A percentile compares a stretch with the other conserved stretches of the same genome.
Evolutionary conservation across 2,888 invertebrate species (phyloP).

Genomic region (Scaeva pyrastri): DNA sequence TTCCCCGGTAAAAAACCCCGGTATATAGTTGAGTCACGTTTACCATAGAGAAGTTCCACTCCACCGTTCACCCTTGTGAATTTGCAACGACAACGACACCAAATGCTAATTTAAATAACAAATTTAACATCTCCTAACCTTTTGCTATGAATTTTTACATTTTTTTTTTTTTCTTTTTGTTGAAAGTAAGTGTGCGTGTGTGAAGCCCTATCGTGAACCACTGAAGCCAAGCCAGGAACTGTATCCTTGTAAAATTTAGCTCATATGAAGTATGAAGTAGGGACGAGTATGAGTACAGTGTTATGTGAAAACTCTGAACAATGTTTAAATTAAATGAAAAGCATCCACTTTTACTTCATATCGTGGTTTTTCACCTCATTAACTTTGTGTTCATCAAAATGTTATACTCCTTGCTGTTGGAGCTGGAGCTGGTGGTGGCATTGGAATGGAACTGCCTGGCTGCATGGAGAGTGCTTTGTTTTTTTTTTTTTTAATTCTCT

Average conservation of each 20-base stretch:
- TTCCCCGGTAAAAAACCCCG: not conserved
- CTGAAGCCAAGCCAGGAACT: not conserved
- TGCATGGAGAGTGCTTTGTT: too few species aligned
- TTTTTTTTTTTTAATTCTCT: too few species aligned
- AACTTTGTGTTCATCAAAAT: conserved; percentile 6
- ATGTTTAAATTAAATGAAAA: conserved; percentile 6
- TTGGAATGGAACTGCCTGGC: too few species aligned
- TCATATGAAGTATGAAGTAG: not conserved
- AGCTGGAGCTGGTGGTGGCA: too few species aligned
- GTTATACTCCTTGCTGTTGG: not conserved
- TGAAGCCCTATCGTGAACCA: conserved; percentile 3
- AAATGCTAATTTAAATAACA: conserved; percentile 30
- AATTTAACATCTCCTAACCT: conserved; percentile 18
- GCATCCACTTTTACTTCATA: not conserved
- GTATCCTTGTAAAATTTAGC: conserved; percentile 1
- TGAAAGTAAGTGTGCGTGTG: not conserved
- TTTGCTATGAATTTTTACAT: not conserved
- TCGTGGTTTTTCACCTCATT: conserved; percentile 30
- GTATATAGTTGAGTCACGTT: not conserved
- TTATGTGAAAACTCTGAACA: not conserved
- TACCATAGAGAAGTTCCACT: not conserved
- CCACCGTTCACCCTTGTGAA: not conserved
- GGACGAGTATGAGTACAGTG: not conserved
- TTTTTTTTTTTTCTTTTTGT: too few species aligned
- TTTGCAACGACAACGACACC: not conserved